Evolutionary conservation across 2,113 vertebrate species (phyloP).

Genomic region (Strigops habroptila): DNA sequence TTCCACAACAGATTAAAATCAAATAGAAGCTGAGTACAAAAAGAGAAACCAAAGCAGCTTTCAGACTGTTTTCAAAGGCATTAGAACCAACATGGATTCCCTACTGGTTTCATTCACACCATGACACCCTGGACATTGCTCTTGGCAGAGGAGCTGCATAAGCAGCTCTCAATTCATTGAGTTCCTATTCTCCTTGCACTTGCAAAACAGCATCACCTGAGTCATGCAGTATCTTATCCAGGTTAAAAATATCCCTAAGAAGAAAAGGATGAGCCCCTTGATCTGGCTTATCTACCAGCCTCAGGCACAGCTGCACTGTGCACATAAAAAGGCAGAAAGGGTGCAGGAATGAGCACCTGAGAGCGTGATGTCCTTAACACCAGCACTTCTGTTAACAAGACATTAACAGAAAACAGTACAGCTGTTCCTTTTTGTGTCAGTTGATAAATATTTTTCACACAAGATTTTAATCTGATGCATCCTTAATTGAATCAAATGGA

Average conservation of each 20-base stretch:
- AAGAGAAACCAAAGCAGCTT: neutral
- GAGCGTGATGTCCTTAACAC: neutral
- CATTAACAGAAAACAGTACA: neutral
- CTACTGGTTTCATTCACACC: neutral
- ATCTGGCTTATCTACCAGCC: constrained; percentile 17
- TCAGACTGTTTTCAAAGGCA: neutral
- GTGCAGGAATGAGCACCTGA: neutral
- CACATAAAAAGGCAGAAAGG: neutral
- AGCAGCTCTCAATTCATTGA: neutral
- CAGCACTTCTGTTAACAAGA: neutral
- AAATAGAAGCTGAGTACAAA: neutral
- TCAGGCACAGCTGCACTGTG: neutral
- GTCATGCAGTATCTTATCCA: neutral
- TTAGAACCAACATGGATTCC: neutral
- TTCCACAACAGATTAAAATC: neutral
- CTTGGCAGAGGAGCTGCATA: neutral
- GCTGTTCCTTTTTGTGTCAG: neutral
- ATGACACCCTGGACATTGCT: accelerated
- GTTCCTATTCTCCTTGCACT: neutral
- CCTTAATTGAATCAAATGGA: neutral
- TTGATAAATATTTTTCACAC: neutral
- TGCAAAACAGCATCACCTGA: neutral
- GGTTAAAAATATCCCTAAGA: constrained; percentile 47
- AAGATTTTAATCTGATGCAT: neutral
- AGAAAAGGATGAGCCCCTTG: constrained; percentile 29